Evolutionary conservation across 2,113 vertebrate genomes (phyloP).

Genomic region (Megaceryle torquata): DNA sequence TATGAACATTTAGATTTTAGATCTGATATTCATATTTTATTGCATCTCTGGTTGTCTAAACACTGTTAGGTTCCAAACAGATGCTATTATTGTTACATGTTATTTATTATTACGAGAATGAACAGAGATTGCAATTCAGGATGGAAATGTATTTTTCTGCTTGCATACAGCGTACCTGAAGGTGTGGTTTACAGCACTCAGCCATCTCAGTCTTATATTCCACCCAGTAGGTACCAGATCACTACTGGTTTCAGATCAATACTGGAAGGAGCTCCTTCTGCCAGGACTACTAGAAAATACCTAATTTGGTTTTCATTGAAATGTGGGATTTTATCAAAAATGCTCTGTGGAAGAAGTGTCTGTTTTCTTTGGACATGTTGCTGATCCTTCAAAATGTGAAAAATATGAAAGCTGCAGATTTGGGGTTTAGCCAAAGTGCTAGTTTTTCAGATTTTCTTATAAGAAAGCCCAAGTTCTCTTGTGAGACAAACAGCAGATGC

Average conservation of each 20-base stretch:
- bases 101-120: not conserved
- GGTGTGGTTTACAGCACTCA: not conserved
- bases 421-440: not conserved
- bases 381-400: not conserved
- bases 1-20: not conserved
- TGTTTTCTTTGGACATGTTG: not conserved
- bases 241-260: not conserved
- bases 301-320: not conserved
- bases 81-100: not conserved
- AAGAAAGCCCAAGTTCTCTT: not conserved
- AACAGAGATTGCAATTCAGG: not conserved
- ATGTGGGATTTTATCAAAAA: not conserved
- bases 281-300: not conserved
- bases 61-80: not conserved
- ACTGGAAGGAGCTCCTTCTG: not conserved
- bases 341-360: not conserved
- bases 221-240: not conserved
- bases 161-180: not conserved
- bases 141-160: rapidly evolving
- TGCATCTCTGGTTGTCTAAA: not conserved
- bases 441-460: not conserved
- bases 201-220: not conserved
- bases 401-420: not conserved
- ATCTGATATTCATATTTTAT: not conserved
- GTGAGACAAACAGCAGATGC: not conserved